Percentiles rank a stretch among this genome's conserved stretches.
These are phyloP conservation scores for Stegastes partitus DNA, from an alignment of 2,113 vertebrate genomes.

Conservation along the genomic window DNA sequence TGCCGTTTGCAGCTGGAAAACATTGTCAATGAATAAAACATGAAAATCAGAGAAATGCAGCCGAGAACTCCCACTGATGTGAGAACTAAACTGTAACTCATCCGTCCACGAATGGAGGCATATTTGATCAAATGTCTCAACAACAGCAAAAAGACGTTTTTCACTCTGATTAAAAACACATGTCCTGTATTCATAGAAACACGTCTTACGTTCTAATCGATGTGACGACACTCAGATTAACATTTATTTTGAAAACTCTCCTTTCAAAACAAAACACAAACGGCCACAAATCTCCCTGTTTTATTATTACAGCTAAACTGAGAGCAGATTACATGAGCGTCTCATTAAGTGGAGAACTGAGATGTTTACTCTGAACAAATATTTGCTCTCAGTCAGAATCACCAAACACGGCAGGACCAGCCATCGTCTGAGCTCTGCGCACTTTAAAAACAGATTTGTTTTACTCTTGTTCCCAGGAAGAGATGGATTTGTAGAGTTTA, in stretches of 20 bases:
- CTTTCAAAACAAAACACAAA: not conserved
- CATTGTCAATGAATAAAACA: too few relatives aligned
- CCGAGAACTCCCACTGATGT: too few relatives aligned
- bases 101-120: too few relatives aligned
- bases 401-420: not conserved
- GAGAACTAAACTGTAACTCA: too few relatives aligned
- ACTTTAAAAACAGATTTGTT: slow-evolving; percentile 2
- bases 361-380: slow-evolving; percentile 21
- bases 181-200: too few relatives aligned
- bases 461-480: slow-evolving; percentile 15
- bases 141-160: too few relatives aligned
- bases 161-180: too few relatives aligned
- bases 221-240: not conserved
- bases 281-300: not conserved
- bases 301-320: not conserved
- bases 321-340: not conserved
- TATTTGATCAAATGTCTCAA: too few relatives aligned
- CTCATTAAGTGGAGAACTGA: slow-evolving; percentile 16
- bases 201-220: too few relatives aligned
- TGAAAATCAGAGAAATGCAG: too few relatives aligned
- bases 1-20: too few relatives aligned
- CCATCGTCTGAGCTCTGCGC: slow-evolving; percentile 10
- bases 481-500: slow-evolving; percentile 1
- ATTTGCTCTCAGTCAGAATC: slow-evolving; percentile 4
- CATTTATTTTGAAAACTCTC: slow-evolving; percentile 34